These are phyloP conservation scores for Calliphora vomitoria DNA, from an alignment of 2,888 invertebrate genomes.

Conservation along the genomic window DNA sequence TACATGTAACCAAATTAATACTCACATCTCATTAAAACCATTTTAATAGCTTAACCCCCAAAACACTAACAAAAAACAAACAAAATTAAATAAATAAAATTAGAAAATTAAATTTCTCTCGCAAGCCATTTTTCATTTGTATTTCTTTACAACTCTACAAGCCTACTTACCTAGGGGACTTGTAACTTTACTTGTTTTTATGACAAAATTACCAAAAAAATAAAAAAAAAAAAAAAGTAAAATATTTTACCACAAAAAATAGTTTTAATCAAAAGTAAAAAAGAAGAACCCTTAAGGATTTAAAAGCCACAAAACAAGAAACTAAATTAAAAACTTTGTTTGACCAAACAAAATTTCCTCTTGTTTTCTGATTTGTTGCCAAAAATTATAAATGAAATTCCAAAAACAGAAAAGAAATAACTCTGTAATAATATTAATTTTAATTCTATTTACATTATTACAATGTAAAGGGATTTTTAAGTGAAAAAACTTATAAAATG, in stretches of 20 bases:
- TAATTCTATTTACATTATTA: conserved; percentile 12
- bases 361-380: conserved; percentile 10
- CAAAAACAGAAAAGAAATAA: background rate
- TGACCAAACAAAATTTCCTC: background rate
- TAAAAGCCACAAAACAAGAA: conserved; percentile 26
- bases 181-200: background rate
- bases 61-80: background rate
- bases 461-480: conserved; percentile 1
- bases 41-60: background rate
- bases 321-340: conserved; percentile 19
- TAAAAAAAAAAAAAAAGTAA: background rate
- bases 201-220: background rate
- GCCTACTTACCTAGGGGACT: background rate
- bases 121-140: background rate
- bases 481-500: background rate
- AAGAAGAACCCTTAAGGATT: conserved; percentile 22
- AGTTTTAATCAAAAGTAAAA: conserved; percentile 7
- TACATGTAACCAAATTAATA: background rate
- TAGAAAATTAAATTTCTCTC: background rate
- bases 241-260: background rate
- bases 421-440: conserved; percentile 12
- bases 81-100: background rate
- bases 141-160: background rate
- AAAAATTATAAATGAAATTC: background rate
- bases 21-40: background rate